A percentile compares a stretch with the other conserved stretches of the same genome.
phyloP scores from a whole-genome alignment of 1,140 invertebrate species.

The Hyposmocoma kahamanoa region DNA sequence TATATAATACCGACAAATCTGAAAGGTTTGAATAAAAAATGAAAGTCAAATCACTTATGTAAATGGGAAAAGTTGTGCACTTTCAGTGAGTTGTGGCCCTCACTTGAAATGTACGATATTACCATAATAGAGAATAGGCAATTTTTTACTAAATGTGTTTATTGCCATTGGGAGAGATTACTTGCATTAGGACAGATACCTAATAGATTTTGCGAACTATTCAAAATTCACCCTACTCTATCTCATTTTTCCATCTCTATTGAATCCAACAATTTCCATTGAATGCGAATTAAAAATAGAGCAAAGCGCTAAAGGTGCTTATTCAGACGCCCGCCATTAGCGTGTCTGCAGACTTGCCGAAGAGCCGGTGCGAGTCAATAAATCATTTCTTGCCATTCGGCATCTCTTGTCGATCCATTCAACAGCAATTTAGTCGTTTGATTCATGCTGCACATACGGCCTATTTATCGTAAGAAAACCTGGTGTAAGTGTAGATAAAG shows the following conservation, averaged over 20 bases:
- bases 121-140: neutral
- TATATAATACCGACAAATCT: constrained; percentile 24
- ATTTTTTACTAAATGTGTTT: too few species aligned
- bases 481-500: too few species aligned
- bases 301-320: constrained; percentile 29
- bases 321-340: constrained; percentile 51
- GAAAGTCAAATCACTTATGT: constrained; percentile 38
- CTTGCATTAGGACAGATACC: too few species aligned
- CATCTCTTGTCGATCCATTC: constrained; percentile 51
- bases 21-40: constrained; percentile 36
- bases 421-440: constrained; percentile 44
- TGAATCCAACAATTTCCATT: too few species aligned
- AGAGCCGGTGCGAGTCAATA: constrained; percentile 49
- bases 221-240: too few species aligned
- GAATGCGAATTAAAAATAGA: constrained; percentile 25
- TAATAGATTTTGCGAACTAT: too few species aligned
- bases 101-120: neutral
- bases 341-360: constrained; percentile 20
- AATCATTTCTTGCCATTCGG: constrained; percentile 48
- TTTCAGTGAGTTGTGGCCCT: neutral
- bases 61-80: constrained; percentile 32
- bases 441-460: too few species aligned
- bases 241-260: too few species aligned
- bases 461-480: too few species aligned
- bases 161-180: too few species aligned